Conservation (phyloP, 2,797 vertebrate genomes). For the Poeciliopsis paucimaculata region DNA sequence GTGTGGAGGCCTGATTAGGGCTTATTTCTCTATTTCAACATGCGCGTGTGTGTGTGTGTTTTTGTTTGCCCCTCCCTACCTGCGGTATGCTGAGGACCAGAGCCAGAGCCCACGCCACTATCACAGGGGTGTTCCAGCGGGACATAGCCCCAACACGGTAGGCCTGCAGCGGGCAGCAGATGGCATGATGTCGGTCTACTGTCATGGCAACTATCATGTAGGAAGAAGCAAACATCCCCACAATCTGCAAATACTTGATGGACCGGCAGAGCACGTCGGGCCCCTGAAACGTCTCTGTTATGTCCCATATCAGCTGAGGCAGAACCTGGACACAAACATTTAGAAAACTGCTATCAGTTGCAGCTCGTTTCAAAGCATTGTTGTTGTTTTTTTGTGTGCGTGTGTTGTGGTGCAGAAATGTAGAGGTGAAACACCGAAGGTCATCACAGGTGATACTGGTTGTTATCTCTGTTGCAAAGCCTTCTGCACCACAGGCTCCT, state of each 20-base stretch:
- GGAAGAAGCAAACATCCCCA: slow-evolving; percentile 98
- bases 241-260: slow-evolving; percentile 95
- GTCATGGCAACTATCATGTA: slow-evolving; percentile 97
- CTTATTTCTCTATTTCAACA: slow-evolving; percentile 48
- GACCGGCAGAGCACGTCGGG: slow-evolving; percentile 89
- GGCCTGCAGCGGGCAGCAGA: slow-evolving; percentile 92
- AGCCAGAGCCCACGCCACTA: slow-evolving; percentile 88
- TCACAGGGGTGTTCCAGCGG: slow-evolving; percentile 86
- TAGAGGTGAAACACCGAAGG: neutral
- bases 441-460: neutral
- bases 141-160: slow-evolving; percentile 87
- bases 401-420: neutral
- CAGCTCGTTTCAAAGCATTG: neutral
- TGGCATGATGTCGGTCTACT: slow-evolving; percentile 92
- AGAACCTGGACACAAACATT: slow-evolving; percentile 84
- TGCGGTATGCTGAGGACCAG: slow-evolving; percentile 91
- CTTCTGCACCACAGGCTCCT: neutral
- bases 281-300: slow-evolving; percentile 91
- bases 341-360: slow-evolving; percentile 5
- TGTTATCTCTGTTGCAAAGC: neutral
- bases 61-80: slow-evolving; percentile 68
- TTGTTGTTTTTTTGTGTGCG: neutral
- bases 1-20: slow-evolving; percentile 39
- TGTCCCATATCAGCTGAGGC: slow-evolving; percentile 95
- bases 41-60: slow-evolving; percentile 4